These are phyloP conservation scores for Beris morrisii DNA, from an alignment of 2,888 invertebrate genomes.

Conservation along the genomic window DNA sequence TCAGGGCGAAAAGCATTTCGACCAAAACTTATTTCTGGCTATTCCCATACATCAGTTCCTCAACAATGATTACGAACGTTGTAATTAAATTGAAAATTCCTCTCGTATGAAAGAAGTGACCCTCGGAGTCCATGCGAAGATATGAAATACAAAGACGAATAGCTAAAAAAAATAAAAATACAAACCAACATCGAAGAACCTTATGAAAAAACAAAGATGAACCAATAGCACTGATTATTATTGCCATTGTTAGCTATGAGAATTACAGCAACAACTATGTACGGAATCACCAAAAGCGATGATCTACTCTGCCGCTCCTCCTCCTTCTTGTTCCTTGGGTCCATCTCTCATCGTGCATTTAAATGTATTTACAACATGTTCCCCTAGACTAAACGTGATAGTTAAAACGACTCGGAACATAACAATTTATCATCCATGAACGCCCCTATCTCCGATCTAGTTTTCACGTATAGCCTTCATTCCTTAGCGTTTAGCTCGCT, in stretches of 20 bases:
- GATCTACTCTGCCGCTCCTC: not conserved
- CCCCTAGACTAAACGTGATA: constrained; percentile 38
- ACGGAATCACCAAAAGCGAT: constrained; percentile 12
- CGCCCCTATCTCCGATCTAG: constrained; percentile 39
- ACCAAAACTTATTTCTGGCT: no score
- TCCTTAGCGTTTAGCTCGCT: no score
- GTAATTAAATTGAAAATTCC: no score
- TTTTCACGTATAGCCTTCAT: constrained; percentile 27
- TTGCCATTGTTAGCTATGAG: constrained; percentile 18
- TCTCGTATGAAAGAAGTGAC: no score
- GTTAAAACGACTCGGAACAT: constrained; percentile 39
- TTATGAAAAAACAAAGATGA: constrained; percentile 10
- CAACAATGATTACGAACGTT: no score
- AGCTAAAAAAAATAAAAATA: no score
- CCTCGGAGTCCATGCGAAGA: no score
- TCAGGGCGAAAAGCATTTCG: no score
- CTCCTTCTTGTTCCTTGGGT: not conserved
- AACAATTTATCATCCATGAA: constrained; percentile 39
- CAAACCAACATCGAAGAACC: not conserved
- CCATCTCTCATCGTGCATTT: constrained; percentile 22
- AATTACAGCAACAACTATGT: constrained; percentile 5
- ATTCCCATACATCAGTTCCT: no score
- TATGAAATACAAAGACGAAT: no score
- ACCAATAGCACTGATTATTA: constrained; percentile 23
- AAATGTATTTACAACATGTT: constrained; percentile 39